Conservation (phyloP, 2,113 vertebrate species). For the Colius striatus region DNA sequence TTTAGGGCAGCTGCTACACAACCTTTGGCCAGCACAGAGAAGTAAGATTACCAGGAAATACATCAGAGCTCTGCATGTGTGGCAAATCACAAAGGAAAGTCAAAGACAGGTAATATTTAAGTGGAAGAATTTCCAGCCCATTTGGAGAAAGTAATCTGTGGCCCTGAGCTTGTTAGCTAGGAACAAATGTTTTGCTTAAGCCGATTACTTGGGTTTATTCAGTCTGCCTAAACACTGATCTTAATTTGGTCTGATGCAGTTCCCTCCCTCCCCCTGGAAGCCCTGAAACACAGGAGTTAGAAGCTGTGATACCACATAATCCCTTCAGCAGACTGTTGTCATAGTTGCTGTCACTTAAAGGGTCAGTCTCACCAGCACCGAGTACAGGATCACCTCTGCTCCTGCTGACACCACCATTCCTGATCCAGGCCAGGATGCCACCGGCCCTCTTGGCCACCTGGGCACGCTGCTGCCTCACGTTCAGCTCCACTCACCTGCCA, state of each 20-base stretch:
- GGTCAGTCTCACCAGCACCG: constrained; percentile 6
- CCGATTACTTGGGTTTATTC: constrained; percentile 17
- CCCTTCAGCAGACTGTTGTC: neutral
- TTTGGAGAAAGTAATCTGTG: constrained; percentile 26
- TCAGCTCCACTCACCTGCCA: constrained; percentile 76
- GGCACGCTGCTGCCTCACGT: no score
- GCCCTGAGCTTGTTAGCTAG: constrained; percentile 24
- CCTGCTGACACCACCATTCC: no score
- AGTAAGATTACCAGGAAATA: constrained; percentile 39
- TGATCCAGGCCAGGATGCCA: no score
- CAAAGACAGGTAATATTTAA: constrained; percentile 77
- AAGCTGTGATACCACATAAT: neutral
- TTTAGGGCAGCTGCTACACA: constrained; percentile 78
- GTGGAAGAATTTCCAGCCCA: neutral
- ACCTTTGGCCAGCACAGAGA: constrained; percentile 54
- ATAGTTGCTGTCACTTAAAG: neutral
- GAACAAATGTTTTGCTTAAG: constrained; percentile 45
- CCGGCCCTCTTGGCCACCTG: no score
- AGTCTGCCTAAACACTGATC: neutral
- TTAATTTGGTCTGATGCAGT: neutral
- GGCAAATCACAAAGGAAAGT: constrained; percentile 72
- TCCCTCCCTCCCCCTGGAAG: neutral
- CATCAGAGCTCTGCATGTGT: constrained; percentile 51
- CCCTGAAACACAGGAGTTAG: neutral
- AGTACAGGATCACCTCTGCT: no score